These are phyloP conservation scores for Cantharis rustica DNA, from an alignment of 2,888 invertebrate genomes.

Conservation along the genomic window DNA sequence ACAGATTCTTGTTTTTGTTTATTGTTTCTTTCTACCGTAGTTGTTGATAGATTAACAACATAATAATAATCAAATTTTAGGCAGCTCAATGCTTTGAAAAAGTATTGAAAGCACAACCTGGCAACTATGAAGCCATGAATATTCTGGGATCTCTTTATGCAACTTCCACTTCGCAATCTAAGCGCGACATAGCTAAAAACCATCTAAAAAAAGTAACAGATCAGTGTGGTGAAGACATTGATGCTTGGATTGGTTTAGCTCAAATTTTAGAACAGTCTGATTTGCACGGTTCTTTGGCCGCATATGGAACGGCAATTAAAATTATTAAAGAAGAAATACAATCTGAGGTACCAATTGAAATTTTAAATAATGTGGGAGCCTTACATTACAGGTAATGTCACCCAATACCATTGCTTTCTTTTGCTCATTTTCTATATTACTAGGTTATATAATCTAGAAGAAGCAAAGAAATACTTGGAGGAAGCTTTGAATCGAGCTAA, in stretches of 20 bases:
- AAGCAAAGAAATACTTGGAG: slow-evolving; percentile 84
- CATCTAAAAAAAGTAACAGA: slow-evolving; percentile 95
- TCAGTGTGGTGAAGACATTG: slow-evolving; percentile 97
- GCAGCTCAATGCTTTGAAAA: slow-evolving; percentile 98
- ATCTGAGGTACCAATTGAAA: slow-evolving; percentile 87
- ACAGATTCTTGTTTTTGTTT: no score
- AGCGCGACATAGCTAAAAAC: slow-evolving; percentile 90
- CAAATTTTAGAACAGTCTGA: slow-evolving; percentile 97
- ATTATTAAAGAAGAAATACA: slow-evolving; percentile 92
- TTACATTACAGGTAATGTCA: slow-evolving; percentile 72
- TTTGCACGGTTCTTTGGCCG: slow-evolving; percentile 83
- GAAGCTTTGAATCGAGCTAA: slow-evolving; percentile 84
- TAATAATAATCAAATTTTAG: slow-evolving; percentile 56
- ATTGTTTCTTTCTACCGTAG: no score
- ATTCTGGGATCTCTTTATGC: slow-evolving; percentile 97
- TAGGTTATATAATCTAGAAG: slow-evolving; percentile 82
- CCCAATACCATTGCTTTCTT: neutral
- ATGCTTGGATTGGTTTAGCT: slow-evolving; percentile 98
- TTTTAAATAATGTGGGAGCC: slow-evolving; percentile 96
- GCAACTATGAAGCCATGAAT: slow-evolving; percentile 99
- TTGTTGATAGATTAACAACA: no score
- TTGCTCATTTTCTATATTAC: slow-evolving; percentile 37
- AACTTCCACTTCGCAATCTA: slow-evolving; percentile 83
- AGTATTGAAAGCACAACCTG: slow-evolving; percentile 94
- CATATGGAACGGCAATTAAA: slow-evolving; percentile 91